Base-by-base conservation (phyloP, 1,140 invertebrate species). In the Papilio xuthus region DNA sequence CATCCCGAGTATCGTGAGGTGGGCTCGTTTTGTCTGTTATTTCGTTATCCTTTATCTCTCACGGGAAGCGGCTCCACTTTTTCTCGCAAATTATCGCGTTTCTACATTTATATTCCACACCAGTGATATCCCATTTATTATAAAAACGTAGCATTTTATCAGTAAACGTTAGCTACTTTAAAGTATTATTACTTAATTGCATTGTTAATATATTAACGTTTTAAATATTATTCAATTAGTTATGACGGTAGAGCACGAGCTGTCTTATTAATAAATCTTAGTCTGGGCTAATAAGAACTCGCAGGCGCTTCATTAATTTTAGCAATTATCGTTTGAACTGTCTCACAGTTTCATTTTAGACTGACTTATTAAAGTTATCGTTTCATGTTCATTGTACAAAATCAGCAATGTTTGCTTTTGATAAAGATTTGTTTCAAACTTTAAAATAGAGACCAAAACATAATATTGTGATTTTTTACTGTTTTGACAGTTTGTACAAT, bases 1-100 rank as follows among this genome's bases (percentile, higher is more conserved):
- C 56, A 60, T 26, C 56, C 20, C 20, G 4, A 60, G 56, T 60
- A 60, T 20, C 53, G n/a, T 20, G 23, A 60, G 56, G 56, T 60
- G 56, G 56, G 56, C 23, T 60, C 23, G 56, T 28, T 20, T 53
- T 53, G 18, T 20, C 60, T 18, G 23, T 67, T 67, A 67, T 67
- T 67, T 67, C 60, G 60, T 67, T 67, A 67, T 67, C 60, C 60
- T 28, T 67, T 32, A 67, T 67, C 60, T 67, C 60, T 18, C 47
- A 18, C 60, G 26, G 13, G 60, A 28, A 15, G 12, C 26, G 26
- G 18, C 60, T 23, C 26, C 20, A 60, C 20, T 60, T 60, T 60
- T 60, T 60, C 56, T 60, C 9, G 56, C 23, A 60, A 60, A 60
- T 60, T 60, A 60, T 60, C 23, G 12, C 60, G 60, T 15, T 23